phyloP scores from a whole-genome alignment of 92 coral and sea anemone species.

The Bergia sp. region DNA sequence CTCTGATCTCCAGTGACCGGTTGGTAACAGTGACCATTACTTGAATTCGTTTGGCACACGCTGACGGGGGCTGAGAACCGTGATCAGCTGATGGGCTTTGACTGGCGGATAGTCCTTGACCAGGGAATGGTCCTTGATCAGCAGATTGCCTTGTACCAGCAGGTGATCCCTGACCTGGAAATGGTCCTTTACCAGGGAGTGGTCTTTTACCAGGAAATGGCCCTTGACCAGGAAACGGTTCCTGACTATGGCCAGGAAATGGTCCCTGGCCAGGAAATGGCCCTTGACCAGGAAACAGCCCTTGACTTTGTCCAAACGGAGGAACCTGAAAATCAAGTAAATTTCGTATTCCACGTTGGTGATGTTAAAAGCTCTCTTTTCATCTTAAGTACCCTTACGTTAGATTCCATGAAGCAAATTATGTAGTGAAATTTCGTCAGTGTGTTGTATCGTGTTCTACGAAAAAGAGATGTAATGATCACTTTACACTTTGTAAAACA shows the following conservation, averaged over 20 bases:
- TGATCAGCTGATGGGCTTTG: background rate
- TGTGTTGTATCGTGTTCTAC: constrained; percentile 34
- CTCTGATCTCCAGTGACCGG: constrained; percentile 16
- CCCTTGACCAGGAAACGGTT: background rate
- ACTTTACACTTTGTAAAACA: no score
- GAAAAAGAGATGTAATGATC: background rate
- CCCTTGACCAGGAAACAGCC: background rate
- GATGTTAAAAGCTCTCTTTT: background rate
- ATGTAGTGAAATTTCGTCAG: background rate
- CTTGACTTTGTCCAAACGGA: background rate
- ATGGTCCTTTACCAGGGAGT: background rate
- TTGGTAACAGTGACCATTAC: background rate
- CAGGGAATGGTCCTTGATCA: background rate
- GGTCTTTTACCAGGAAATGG: background rate
- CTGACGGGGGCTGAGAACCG: background rate
- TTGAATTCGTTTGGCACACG: constrained; percentile 20
- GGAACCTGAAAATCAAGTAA: background rate
- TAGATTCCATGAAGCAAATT: constrained; percentile 2
- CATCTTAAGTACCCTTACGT: background rate
- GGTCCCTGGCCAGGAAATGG: background rate
- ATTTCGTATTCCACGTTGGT: background rate
- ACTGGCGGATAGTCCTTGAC: background rate
- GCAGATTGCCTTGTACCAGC: background rate
- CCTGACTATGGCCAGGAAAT: background rate
- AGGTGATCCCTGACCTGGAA: background rate